Evolutionary conservation across 2,888 invertebrate genomes (phyloP), one percentile per base, ranked within the genome.

Genomic region (Choreutis nemorana): DNA sequence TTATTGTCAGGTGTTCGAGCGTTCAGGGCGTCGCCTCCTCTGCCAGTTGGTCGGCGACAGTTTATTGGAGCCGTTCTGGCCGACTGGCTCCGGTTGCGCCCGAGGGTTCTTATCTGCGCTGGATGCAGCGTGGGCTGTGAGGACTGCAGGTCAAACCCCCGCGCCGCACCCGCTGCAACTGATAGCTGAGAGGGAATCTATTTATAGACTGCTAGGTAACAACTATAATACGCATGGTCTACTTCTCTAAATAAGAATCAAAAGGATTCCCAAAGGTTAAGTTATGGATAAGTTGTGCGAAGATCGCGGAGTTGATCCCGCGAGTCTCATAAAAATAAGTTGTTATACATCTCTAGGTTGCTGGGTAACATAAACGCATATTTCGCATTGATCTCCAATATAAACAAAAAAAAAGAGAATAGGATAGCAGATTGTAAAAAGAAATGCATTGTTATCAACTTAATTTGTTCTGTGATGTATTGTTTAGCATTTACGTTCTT

Each of bases 21-120:
- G 71, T 0, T 54, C 86, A 39, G 93, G 94, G 0, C 88, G 91
- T 40, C 86, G 88, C 23, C 78, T 98, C 3, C 78, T 98, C 9
- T 90, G 93, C 78, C 90, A 89, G 47, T 83, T 99, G 29, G 97
- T 98, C 2, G 98, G 98, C 1, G 98, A 99, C 72, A 96, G 95
- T 62, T 79, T 98, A 30, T 82, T 98, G 14, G 98, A 98, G 84
- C 94, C 94, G 0, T 99, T 99, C 71, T 99, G 99, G 98, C 99
- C 98, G 3, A 97, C 97, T 1, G 99, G 99, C 0, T 97, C 97
- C 2, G 99, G 99, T 1, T 97, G 97, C 75, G 98, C 97, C 0
- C 84, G 98, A 31, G 98, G 98, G 8, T 98, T 98, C 65, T 82
- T 99, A 2, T 94, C 96, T 11, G 93, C 94, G 3, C 84, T 98